These are phyloP conservation scores for Lophius piscatorius DNA, from an alignment of 2,113 vertebrate genomes.

Conservation along the genomic window DNA sequence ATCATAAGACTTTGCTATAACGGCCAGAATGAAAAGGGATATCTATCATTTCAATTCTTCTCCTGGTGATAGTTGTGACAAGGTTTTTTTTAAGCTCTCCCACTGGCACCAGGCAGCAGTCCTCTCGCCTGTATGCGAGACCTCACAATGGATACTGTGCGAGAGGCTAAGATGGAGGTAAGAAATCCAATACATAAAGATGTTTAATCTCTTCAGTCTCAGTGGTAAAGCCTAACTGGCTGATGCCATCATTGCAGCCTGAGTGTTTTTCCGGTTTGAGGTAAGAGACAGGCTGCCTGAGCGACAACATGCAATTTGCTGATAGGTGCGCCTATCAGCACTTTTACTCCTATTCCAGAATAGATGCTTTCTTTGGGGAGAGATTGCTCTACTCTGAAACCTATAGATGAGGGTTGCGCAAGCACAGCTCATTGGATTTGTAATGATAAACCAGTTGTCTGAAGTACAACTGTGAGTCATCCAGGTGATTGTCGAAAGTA, in stretches of 20 bases:
- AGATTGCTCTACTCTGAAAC: constrained; percentile 21
- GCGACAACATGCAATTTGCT: constrained; percentile 38
- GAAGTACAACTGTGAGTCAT: background rate
- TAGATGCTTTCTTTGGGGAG: constrained; percentile 11
- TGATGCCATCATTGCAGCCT: constrained; percentile 34
- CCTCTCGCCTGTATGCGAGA: constrained; percentile 14
- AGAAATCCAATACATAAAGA: constrained; percentile 37
- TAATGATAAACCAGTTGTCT: constrained; percentile 3
- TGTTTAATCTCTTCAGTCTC: constrained; percentile 26
- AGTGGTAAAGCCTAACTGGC: constrained; percentile 21
- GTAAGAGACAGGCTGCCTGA: constrained; percentile 20
- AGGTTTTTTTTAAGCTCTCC: constrained; percentile 25
- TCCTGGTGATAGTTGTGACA: constrained; percentile 33
- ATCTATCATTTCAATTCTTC: constrained; percentile 38
- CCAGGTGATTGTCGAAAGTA: background rate
- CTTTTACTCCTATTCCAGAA: constrained; percentile 25
- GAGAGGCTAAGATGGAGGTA: constrained; percentile 12
- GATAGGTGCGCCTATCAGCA: constrained; percentile 29
- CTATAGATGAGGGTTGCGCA: constrained; percentile 4
- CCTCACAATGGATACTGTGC: constrained; percentile 5
- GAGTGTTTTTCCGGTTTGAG: constrained; percentile 26
- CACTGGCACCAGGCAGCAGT: constrained; percentile 13
- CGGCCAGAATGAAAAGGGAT: constrained; percentile 18
- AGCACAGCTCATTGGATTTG: constrained; percentile 5
- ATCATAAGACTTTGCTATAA: constrained; percentile 16